These are phyloP conservation scores for Melipona beecheii DNA, from an alignment of 2,888 invertebrate genomes.

Conservation along the genomic window DNA sequence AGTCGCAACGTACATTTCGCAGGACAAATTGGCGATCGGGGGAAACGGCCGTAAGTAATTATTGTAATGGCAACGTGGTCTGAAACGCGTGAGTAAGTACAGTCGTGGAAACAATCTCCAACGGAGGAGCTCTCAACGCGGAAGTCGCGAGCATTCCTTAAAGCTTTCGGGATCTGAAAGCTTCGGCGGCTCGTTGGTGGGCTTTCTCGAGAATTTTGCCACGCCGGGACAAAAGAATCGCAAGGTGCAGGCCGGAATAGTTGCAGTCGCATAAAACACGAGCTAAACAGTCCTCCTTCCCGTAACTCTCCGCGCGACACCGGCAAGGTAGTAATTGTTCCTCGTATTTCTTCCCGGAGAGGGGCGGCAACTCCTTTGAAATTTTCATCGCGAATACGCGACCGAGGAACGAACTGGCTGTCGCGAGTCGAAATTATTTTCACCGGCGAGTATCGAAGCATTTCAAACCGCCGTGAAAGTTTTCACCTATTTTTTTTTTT, in stretches of 20 bases:
- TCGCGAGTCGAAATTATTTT: constrained; percentile 33
- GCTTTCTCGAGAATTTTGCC: constrained; percentile 29
- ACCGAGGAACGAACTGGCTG: neutral
- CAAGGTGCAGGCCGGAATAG: constrained; percentile 30
- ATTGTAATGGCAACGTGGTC: neutral
- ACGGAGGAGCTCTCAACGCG: neutral
- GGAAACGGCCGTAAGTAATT: neutral
- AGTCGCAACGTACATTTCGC: neutral
- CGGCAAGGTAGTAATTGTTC: constrained; percentile 50
- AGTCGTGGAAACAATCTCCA: neutral
- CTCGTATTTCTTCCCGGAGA: constrained; percentile 26
- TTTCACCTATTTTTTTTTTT: too few species aligned
- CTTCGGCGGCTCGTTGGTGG: constrained; percentile 18
- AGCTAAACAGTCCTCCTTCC: constrained; percentile 45
- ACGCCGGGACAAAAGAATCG: constrained; percentile 43
- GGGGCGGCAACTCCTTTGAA: constrained; percentile 27
- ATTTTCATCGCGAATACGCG: constrained; percentile 26
- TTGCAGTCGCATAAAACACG: constrained; percentile 39
- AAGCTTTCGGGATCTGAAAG: constrained; percentile 1
- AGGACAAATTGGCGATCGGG: neutral
- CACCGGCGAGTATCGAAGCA: neutral
- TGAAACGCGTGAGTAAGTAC: neutral
- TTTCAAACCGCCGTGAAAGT: neutral
- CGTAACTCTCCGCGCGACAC: constrained; percentile 46
- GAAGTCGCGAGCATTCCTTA: neutral